Conservation (phyloP, 2,113 vertebrate species). For the Sclerurus mexicanus region DNA sequence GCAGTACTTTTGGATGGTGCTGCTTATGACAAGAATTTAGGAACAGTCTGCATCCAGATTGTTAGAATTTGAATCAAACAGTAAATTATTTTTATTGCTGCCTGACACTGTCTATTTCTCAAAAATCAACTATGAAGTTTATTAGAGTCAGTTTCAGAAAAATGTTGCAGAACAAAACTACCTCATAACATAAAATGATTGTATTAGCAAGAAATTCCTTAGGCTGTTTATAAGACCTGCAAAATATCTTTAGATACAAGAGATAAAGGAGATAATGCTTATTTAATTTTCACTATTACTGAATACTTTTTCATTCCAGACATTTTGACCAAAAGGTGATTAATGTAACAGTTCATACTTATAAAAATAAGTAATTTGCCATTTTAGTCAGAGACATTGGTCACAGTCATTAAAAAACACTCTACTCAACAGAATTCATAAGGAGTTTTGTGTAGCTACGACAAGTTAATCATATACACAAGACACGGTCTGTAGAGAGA, state of each 20-base stretch:
- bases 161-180: slow-evolving; percentile 15
- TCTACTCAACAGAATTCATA: neutral
- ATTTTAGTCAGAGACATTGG: neutral
- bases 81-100: slow-evolving; percentile 39
- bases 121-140: slow-evolving; percentile 21
- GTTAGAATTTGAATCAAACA: slow-evolving; percentile 32
- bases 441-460: neutral
- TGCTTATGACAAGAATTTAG: slow-evolving; percentile 46
- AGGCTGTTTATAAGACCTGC: neutral
- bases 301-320: neutral
- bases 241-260: neutral
- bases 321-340: neutral
- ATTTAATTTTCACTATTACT: neutral
- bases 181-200: slow-evolving; percentile 36
- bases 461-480: neutral
- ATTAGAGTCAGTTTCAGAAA: slow-evolving; percentile 51
- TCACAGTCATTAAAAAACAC: neutral
- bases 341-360: neutral
- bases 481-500: neutral
- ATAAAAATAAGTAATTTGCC: neutral
- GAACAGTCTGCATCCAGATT: slow-evolving; percentile 25
- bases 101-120: slow-evolving; percentile 34
- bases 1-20: slow-evolving; percentile 26
- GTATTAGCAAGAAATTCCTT: neutral
- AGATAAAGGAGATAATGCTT: neutral